Conservation (phyloP, 2,113 vertebrate species). For the Heterocephalus glaber region DNA sequence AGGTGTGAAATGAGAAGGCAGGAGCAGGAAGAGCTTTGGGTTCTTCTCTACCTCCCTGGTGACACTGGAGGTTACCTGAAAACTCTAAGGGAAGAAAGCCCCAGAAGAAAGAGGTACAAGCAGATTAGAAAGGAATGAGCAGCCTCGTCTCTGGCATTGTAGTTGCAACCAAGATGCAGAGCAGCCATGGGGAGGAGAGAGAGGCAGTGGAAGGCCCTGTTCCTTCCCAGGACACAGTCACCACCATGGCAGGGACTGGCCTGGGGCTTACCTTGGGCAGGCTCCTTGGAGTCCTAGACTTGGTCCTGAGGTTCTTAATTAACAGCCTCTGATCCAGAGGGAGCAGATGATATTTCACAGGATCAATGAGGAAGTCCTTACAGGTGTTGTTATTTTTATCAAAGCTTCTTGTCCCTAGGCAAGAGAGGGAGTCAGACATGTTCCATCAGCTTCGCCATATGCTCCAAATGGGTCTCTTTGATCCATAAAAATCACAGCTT, state of each 20-base stretch:
- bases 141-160: neutral
- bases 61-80: neutral
- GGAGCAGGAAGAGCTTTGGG: neutral
- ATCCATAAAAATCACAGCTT: slow-evolving; percentile 97
- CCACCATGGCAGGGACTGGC: neutral
- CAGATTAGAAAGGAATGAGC: neutral
- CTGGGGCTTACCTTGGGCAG: slow-evolving; percentile 90
- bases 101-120: neutral
- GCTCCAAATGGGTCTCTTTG: slow-evolving; percentile 93
- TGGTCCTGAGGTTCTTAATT: slow-evolving; percentile 96
- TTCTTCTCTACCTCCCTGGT: neutral
- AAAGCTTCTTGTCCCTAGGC: slow-evolving; percentile 95
- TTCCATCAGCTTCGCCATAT: slow-evolving; percentile 98
- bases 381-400: slow-evolving; percentile 99
- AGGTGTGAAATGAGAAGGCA: neutral
- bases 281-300: slow-evolving; percentile 94
- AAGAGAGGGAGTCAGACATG: slow-evolving; percentile 95
- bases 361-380: slow-evolving; percentile 98
- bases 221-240: neutral
- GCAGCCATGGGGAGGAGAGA: neutral
- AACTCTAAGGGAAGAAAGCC: slow-evolving; percentile 35
- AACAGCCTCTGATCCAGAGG: slow-evolving; percentile 96
- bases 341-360: slow-evolving; percentile 98
- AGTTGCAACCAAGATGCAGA: neutral
- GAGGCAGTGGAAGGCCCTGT: neutral